Base-by-base conservation (phyloP, 2,888 invertebrate genomes). In the Coelopa pilipes region DNA sequence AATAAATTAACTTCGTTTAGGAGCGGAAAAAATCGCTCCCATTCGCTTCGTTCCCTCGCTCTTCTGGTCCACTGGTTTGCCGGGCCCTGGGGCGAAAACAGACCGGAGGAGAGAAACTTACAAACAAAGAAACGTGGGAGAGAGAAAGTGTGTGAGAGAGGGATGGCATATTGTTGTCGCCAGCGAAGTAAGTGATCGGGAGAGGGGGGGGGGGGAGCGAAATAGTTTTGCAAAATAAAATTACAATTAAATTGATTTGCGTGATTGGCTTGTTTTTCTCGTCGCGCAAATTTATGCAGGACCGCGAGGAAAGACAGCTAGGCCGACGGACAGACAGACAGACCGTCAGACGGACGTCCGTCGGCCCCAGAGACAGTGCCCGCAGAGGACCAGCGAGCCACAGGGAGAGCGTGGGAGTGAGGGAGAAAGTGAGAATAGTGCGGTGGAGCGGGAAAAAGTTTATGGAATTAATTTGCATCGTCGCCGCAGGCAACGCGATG, bases 221-320 rank as follows among this genome's bases (percentile, higher is more conserved):
- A 55, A 68, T 34, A 45, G 60, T 72, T 72, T 66, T 66, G 67
- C 59, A 57, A 67, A 72, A 72, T 72, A 67, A 67, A 67, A 72
- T 72, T 72, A 72, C 72, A 72, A 72, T 72, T 72, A 72, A 72
- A 72, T 67, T 72, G 72, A 72, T 67, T 72, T 72, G 72, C 67
- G 57, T 72, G 72, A 72, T 72, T 72, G 72, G 72, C 72, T 66
- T 72, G 72, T 72, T 72, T 66, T 67, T 59, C 67, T 13, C 63
- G 34, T 53, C 19, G n/a, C 19, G 57, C 46, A 69, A 55, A 66
- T 66, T 66, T 66, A 50, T 66, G 66, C 66, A 21, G 19, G 12
- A 24, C 15, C 60, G 60, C 24, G 15, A 24, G 19, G 34, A n/a
- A 15, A 53, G n/a, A 53, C n/a, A n/a, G 53, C 10, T 9, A n/a